Percentiles rank a stretch among this genome's conserved stretches.
phyloP scores from a whole-genome alignment of 2,113 vertebrate species.

The Rhineura floridana region DNA sequence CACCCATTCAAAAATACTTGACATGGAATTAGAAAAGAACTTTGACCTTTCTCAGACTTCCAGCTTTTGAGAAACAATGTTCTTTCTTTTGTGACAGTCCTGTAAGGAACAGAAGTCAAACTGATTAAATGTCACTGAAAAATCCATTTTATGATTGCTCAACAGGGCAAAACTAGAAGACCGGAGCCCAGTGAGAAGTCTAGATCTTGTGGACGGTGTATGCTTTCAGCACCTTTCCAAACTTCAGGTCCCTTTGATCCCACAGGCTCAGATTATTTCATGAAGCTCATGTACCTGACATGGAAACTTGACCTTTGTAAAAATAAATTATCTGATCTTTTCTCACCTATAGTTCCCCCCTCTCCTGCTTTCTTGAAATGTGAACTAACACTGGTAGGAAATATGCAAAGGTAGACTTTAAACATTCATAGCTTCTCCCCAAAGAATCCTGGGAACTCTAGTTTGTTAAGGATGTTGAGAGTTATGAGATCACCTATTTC shows the following conservation, averaged over 20 bases:
- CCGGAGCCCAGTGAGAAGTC: background rate
- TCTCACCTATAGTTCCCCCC: background rate
- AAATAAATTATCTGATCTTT: background rate
- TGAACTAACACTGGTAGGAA: background rate
- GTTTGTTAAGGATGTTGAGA: too few relatives aligned
- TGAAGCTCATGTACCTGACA: background rate
- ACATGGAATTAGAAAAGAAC: background rate
- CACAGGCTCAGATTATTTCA: background rate
- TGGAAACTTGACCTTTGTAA: constrained; percentile 1
- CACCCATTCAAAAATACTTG: background rate
- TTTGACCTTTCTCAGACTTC: constrained; percentile 18
- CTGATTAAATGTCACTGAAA: background rate
- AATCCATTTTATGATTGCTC: background rate
- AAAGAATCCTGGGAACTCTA: too few relatives aligned
- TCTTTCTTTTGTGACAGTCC: background rate
- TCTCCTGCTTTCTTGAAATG: background rate
- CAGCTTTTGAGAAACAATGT: constrained; percentile 20
- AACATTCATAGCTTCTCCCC: too few relatives aligned
- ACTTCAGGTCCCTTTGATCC: background rate
- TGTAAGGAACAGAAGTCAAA: constrained; percentile 8
- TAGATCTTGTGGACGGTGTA: constrained; percentile 15
- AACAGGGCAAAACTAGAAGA: background rate
- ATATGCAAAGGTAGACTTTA: too few relatives aligned
- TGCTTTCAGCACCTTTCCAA: background rate
- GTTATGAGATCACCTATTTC: too few relatives aligned